Base-by-base conservation (phyloP, 2,113 vertebrate genomes). In the Anguilla rostrata region DNA sequence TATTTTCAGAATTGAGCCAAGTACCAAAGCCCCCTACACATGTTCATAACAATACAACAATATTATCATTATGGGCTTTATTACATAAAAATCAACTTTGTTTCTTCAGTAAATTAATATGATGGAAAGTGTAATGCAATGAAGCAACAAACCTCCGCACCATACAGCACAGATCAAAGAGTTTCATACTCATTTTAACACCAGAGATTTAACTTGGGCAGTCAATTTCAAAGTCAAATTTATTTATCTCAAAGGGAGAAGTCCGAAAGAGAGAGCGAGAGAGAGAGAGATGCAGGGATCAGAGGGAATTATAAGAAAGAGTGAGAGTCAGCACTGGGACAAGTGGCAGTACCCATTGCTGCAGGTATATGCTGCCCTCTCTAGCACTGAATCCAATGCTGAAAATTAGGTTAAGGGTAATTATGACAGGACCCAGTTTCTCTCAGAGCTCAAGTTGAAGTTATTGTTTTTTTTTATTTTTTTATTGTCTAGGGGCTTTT, bases 211-310 rank as follows among this genome's bases (percentile, higher is more conserved):
- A 75, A 75, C 71, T 75, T n/a, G n/a, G 71, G 71, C 71, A 75
- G 71, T 75, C 71, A 34, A 75, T 75, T 75, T 75, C 71, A 75
- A 29, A n/a, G n/a, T 75, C 71, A 75, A 75, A 75, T 75, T 29
- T 34, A 75, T 75, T 34, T 34, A 34, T 75, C 71, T 75, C 9
- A 34, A 11, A 12, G 71, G 71, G 71, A 34, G 9, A 34, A 34
- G 22, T 66, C 60, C 60, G 60, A 66, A 20, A 6, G 20, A 66
- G 60, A 26, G 60, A 66, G 60, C 22, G 1, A 66, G 60, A 66
- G 60, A 75, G 71, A 75, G 26, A 34, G n/a, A n/a, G 26, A 9
- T 34, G n/a, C 16, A 12, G n/a, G n/a, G n/a, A 75, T 75, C n/a
- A 34, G 26, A 75, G n/a, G 71, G 34, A 75, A 75, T 71, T 71